phyloP scores from a whole-genome alignment of 2,888 invertebrate genomes.

The Drosophila siamana region DNA sequence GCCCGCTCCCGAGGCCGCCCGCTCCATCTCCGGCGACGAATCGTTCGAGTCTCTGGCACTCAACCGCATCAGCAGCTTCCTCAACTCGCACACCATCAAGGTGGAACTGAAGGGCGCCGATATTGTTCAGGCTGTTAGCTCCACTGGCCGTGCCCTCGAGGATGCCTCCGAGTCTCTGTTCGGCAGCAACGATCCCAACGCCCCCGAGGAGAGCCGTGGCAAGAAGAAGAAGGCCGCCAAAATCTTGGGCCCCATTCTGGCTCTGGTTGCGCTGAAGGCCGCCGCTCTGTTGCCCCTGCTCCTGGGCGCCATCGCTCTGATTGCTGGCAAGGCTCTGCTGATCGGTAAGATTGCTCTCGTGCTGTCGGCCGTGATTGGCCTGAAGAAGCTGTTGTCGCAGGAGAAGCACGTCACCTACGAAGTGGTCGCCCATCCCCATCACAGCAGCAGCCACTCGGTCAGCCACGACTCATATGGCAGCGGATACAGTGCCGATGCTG shows the following conservation, averaged over 20 bases:
- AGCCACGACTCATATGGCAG: conserved; percentile 89
- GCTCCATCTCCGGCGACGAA: conserved; percentile 89
- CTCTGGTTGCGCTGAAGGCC: conserved; percentile 91
- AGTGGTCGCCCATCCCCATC: conserved; percentile 94
- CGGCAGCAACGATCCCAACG: conserved; percentile 86
- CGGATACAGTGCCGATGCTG: conserved; percentile 87
- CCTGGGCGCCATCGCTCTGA: conserved; percentile 92
- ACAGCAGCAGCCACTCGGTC: conserved; percentile 89
- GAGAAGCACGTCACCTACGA: conserved; percentile 95
- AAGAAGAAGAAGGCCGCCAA: conserved; percentile 94
- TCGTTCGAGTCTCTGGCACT: conserved; percentile 88
- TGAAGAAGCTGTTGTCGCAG: conserved; percentile 92
- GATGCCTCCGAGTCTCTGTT: conserved; percentile 89
- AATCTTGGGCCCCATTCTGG: conserved; percentile 91
- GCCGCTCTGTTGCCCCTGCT: conserved; percentile 92
- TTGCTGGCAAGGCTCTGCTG: conserved; percentile 93
- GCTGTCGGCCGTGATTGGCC: conserved; percentile 92
- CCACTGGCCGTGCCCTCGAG: conserved; percentile 92
- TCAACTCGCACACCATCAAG: conserved; percentile 92
- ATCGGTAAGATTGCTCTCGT: conserved; percentile 94
- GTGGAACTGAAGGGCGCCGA: conserved; percentile 94
- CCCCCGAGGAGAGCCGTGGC: conserved; percentile 89
- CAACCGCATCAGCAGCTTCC: conserved; percentile 90
- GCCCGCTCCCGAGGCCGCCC: conserved; percentile 92
- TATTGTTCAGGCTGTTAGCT: conserved; percentile 92